Evolutionary conservation across 2,113 vertebrate species (phyloP).

Genomic region (Zosterops japonicus): DNA sequence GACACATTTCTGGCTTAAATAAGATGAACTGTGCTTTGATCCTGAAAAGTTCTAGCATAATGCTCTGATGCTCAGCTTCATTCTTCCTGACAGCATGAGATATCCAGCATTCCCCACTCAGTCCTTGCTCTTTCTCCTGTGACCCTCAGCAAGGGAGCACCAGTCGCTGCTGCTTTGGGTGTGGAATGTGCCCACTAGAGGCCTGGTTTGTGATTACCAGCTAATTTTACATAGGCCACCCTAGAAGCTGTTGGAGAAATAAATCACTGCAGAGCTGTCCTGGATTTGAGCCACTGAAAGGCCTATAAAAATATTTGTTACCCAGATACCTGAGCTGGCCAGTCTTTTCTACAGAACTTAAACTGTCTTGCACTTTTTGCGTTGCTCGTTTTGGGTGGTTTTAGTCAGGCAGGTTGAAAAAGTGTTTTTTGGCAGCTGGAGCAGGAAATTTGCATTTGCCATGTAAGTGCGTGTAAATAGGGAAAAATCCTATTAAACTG

Average conservation of each 20-base stretch:
- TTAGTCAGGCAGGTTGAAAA: constrained; percentile 1
- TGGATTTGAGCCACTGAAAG: constrained; percentile 20
- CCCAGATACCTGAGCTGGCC: constrained; percentile 9
- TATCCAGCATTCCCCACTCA: not conserved
- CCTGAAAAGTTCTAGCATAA: not conserved
- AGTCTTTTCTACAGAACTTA: not conserved
- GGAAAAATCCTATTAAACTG: not conserved
- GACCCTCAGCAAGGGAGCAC: not conserved
- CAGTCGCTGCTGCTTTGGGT: not conserved
- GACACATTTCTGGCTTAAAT: not conserved
- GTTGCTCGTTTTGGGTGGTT: not conserved
- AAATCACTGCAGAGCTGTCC: constrained; percentile 9
- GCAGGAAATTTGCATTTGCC: not conserved
- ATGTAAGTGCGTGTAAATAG: not conserved
- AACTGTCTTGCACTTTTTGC: not conserved
- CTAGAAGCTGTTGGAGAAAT: constrained; percentile 30
- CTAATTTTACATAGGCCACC: constrained; percentile 16
- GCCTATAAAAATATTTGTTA: constrained; percentile 39
- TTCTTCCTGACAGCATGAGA: not conserved
- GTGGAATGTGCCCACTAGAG: not conserved
- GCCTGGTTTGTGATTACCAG: constrained; percentile 1
- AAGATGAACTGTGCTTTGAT: not conserved
- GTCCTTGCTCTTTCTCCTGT: not conserved
- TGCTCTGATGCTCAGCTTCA: not conserved
- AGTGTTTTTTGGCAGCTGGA: not conserved